These are phyloP conservation scores for Boloria euphrosyne DNA, from an alignment of 2,888 invertebrate species.

Conservation along the genomic window DNA sequence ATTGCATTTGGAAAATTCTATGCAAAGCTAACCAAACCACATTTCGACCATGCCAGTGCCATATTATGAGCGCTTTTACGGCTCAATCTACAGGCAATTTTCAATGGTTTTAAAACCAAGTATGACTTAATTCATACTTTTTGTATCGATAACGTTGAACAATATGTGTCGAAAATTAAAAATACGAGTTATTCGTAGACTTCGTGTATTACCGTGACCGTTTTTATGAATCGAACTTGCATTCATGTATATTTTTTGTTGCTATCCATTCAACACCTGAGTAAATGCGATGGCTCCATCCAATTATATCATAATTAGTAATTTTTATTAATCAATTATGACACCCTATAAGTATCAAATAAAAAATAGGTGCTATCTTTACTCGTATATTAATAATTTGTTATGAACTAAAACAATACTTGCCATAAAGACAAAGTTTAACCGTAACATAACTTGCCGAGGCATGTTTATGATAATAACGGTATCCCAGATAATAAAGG, in stretches of 20 bases:
- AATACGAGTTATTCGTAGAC: no score
- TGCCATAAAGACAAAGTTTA: slow-evolving; percentile 5
- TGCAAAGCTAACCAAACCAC: slow-evolving; percentile 6
- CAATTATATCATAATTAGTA: no score
- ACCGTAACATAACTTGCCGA: slow-evolving; percentile 6
- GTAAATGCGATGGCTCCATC: no score
- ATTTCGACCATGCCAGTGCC: slow-evolving; percentile 12
- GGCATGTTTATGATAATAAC: slow-evolving; percentile 18
- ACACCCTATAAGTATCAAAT: no score
- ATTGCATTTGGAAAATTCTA: slow-evolving; percentile 1
- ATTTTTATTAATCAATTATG: no score
- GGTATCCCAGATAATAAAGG: slow-evolving; percentile 9
- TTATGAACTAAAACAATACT: neutral
- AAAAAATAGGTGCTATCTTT: no score
- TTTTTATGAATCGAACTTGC: no score
- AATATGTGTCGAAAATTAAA: no score
- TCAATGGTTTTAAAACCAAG: neutral
- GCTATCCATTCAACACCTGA: no score
- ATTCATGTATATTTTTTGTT: no score
- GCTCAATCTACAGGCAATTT: slow-evolving; percentile 7
- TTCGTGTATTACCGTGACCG: no score
- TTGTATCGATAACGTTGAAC: no score
- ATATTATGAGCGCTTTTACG: slow-evolving; percentile 14
- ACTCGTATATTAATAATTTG: neutral
- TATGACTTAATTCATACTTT: neutral